These are phyloP conservation scores for Oreonectes daqikongensis DNA, from an alignment of 2,797 vertebrate genomes.

Conservation along the genomic window DNA sequence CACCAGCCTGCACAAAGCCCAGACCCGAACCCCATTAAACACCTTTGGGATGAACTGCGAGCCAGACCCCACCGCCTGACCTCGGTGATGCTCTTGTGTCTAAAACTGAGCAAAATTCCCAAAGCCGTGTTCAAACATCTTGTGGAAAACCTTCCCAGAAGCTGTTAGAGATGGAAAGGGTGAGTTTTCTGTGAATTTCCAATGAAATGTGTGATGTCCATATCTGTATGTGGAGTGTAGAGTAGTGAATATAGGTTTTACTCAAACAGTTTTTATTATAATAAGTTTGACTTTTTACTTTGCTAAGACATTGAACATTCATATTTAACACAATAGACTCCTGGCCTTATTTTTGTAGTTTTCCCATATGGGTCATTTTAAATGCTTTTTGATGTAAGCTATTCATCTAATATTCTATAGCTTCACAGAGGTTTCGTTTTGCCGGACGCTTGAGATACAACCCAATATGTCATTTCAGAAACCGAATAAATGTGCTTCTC, in stretches of 20 bases:
- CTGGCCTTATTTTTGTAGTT: background rate
- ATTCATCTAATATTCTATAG: background rate
- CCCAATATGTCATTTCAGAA: conserved; percentile 39
- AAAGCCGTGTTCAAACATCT: background rate
- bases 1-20: background rate
- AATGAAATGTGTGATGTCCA: background rate
- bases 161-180: background rate
- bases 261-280: no score
- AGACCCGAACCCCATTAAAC: conserved; percentile 8
- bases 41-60: background rate
- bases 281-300: no score
- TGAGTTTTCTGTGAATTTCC: background rate
- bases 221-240: background rate
- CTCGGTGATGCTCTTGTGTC: background rate
- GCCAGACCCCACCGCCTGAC: background rate
- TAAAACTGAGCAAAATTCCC: background rate
- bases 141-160: background rate
- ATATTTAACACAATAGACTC: background rate
- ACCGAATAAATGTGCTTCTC: conserved; percentile 42
- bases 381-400: background rate
- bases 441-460: conserved; percentile 20
- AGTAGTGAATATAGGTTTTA: no score
- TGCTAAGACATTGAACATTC: background rate
- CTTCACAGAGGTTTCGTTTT: conserved; percentile 8
- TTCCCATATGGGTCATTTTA: background rate